phyloP scores from a whole-genome alignment of 2,113 vertebrate species.

The Channa maculata region DNA sequence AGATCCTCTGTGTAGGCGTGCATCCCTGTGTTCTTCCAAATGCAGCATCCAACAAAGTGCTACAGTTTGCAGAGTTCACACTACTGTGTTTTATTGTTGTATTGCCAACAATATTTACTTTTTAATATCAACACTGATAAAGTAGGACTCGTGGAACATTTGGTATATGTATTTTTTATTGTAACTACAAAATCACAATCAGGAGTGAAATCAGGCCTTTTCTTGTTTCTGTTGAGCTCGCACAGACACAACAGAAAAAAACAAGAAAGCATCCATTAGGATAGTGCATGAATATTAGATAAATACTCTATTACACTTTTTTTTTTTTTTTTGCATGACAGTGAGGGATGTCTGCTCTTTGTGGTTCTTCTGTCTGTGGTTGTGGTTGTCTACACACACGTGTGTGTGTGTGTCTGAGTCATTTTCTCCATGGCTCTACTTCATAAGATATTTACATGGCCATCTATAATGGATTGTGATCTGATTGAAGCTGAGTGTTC shows the following conservation, averaged over 20 bases:
- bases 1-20: conserved; percentile 7
- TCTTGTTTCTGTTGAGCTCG: conserved; percentile 26
- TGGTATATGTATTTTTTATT: conserved; percentile 40
- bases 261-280: conserved; percentile 69
- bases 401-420: conserved; percentile 48
- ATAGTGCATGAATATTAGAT: conserved; percentile 70
- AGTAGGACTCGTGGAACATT: background rate
- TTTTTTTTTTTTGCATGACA: conserved; percentile 29
- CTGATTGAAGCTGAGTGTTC: conserved; percentile 86
- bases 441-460: conserved; percentile 83
- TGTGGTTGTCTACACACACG: background rate
- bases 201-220: background rate
- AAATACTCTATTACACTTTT: conserved; percentile 58
- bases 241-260: conserved; percentile 32
- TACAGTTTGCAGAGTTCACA: conserved; percentile 11
- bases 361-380: conserved; percentile 28
- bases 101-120: conserved; percentile 10
- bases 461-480: conserved; percentile 85
- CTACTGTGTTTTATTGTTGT: background rate
- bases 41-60: background rate
- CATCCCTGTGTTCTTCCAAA: background rate
- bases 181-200: conserved; percentile 5
- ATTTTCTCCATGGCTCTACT: conserved; percentile 82
- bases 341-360: conserved; percentile 34
- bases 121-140: conserved; percentile 10